Conservation (phyloP, 2,888 invertebrate genomes). For the Diarsia mendica region DNA sequence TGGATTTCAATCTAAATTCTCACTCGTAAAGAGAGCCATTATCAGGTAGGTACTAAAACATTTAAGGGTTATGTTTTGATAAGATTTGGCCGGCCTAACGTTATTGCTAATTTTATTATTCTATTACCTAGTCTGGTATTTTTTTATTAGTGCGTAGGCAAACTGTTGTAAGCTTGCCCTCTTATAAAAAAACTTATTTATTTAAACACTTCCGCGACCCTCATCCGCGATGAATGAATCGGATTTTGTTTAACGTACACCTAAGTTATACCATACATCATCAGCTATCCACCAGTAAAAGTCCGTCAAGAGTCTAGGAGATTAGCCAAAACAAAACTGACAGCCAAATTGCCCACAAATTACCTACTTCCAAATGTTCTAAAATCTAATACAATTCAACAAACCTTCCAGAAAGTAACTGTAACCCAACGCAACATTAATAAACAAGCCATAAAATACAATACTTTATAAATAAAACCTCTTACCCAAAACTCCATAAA, state of each 20-base stretch:
- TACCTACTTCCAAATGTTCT: too few species aligned
- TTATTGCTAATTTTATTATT: constrained; percentile 47
- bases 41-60: constrained; percentile 22
- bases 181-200: not conserved
- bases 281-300: too few species aligned
- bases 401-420: not conserved
- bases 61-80: constrained; percentile 47
- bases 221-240: too few species aligned
- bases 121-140: constrained; percentile 14
- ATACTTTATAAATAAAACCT: constrained; percentile 20
- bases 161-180: not conserved
- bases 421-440: too few species aligned
- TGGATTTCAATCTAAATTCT: constrained; percentile 55
- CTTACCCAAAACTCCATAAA: constrained; percentile 25
- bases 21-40: constrained; percentile 51
- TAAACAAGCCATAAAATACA: not conserved
- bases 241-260: too few species aligned
- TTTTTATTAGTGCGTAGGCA: not conserved
- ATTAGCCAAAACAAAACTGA: too few species aligned
- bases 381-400: not conserved
- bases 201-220: too few species aligned
- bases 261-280: too few species aligned
- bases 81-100: constrained; percentile 27
- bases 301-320: too few species aligned
- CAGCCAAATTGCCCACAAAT: too few species aligned